Base-by-base conservation (phyloP, 2,888 invertebrate species). In the Fragum fragum region DNA sequence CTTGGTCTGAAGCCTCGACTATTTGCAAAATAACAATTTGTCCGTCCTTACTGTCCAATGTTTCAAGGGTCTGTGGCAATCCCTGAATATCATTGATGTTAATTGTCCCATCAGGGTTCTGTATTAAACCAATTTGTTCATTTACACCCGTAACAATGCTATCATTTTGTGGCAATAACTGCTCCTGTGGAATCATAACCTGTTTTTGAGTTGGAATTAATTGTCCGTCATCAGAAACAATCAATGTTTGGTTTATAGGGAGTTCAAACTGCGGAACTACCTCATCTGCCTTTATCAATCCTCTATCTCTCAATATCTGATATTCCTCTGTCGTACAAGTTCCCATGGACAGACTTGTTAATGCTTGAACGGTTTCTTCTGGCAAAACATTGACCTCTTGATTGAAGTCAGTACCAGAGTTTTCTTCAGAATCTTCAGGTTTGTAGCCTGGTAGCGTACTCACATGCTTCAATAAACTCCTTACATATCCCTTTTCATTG, bases 21-120 rank as follows among this genome's bases (percentile, higher is more conserved):
- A 92, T 90, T 85, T 92, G 91, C 1, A 92, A 81, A 59, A 91
- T 91, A 16, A 92, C 89, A n/a, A 92, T 89, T 63, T 91, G 89
- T 14, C 90, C 90, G 9, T 89, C 86, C 0, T 79, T 78, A 6
- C 79, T 84, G 16, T 89, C 88, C 11, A 88, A 61, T 2, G 83
- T 81, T 23, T 89, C 87, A 18, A 81, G 76, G 3, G 73, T 71
- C 29, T 86, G 85, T 5, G 85, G 77, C 26, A 82, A 70, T 1
- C 79, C 75, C 1, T 70, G 81, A 9, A 91, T 68, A 53, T 78
- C 82, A 47, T 85, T 86, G 23, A 88, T 80, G 39, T 73, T 85
- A n/a, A 85, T 80, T 18, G 76, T 77, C 3, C 83, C 85, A 63
- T 82, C 81, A 5, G 76, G 21, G 52, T 76, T 79, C 9, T 83